A percentile compares a stretch with the other conserved stretches of the same genome.
Evolutionary conservation across 2,797 vertebrate species (phyloP).

Genomic region (Amphiprion clarkii): DNA sequence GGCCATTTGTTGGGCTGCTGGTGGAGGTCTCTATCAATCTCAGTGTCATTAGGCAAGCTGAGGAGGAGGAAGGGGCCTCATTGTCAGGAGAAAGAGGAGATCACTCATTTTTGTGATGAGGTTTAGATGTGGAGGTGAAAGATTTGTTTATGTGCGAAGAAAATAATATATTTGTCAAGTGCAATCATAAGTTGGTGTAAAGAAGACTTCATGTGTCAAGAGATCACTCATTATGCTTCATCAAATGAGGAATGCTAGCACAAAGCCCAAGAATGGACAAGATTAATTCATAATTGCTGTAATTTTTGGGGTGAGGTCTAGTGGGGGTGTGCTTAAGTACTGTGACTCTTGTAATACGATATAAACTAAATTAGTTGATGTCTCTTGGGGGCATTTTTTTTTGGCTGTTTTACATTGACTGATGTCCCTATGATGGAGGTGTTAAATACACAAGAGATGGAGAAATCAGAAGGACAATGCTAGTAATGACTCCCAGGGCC

Average conservation of each 20-base stretch:
- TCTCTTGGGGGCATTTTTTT: slow-evolving; percentile 66
- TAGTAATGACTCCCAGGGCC: slow-evolving; percentile 24
- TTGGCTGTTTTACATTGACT: slow-evolving; percentile 52
- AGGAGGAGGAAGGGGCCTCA: slow-evolving; percentile 61
- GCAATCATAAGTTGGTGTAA: slow-evolving; percentile 44
- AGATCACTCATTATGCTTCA: slow-evolving; percentile 60
- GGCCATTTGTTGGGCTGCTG: slow-evolving; percentile 83
- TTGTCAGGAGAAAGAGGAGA: slow-evolving; percentile 66
- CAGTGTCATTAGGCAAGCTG: slow-evolving; percentile 75
- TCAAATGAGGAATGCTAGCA: slow-evolving; percentile 47
- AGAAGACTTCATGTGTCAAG: slow-evolving; percentile 49
- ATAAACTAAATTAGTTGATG: slow-evolving; percentile 65
- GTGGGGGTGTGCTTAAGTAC: slow-evolving; percentile 42
- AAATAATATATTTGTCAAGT: slow-evolving; percentile 57
- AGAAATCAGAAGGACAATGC: slow-evolving; percentile 17
- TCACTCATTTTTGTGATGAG: slow-evolving; percentile 62
- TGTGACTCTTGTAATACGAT: slow-evolving; percentile 66
- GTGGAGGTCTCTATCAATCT: slow-evolving; percentile 81
- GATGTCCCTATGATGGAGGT: slow-evolving; percentile 34
- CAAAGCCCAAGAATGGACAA: slow-evolving; percentile 56
- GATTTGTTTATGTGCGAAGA: slow-evolving; percentile 47
- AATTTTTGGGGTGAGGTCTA: slow-evolving; percentile 50
- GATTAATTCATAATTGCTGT: slow-evolving; percentile 65
- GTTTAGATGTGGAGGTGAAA: slow-evolving; percentile 47
- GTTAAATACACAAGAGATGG: slow-evolving; percentile 44